Conservation (phyloP, 2,888 invertebrate genomes). For the Tribolium freemani region DNA sequence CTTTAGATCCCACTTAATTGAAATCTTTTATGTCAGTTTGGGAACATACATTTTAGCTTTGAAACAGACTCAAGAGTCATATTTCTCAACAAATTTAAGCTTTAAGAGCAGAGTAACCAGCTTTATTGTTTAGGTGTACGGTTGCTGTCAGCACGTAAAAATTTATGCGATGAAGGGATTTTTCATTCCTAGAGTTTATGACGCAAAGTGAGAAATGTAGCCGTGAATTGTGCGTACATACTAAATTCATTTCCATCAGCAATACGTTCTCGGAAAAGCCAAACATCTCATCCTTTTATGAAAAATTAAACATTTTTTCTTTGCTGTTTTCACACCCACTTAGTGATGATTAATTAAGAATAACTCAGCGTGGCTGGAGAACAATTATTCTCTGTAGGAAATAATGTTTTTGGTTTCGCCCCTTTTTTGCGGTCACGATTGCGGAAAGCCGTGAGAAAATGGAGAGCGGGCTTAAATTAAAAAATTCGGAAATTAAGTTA, state of each 20-base stretch:
- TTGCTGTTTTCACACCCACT: too few species aligned
- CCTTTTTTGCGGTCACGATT: too few species aligned
- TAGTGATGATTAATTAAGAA: too few species aligned
- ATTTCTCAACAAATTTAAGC: slow-evolving; percentile 32
- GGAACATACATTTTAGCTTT: slow-evolving; percentile 29
- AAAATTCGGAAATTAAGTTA: too few species aligned
- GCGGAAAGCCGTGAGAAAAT: too few species aligned
- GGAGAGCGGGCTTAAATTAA: too few species aligned
- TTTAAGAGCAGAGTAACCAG: slow-evolving; percentile 26
- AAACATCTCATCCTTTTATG: too few species aligned
- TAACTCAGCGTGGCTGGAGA: too few species aligned
- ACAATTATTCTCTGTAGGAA: too few species aligned
- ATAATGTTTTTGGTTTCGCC: too few species aligned
- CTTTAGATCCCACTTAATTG: slow-evolving; percentile 18
- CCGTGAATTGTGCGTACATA: slow-evolving; percentile 49
- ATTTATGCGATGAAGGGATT: slow-evolving; percentile 13
- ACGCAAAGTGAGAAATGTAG: slow-evolving; percentile 35
- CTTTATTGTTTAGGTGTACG: slow-evolving; percentile 22
- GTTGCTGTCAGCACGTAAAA: slow-evolving; percentile 27
- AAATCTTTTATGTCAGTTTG: slow-evolving; percentile 16
- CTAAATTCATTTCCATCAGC: slow-evolving; percentile 1
- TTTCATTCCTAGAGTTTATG: slow-evolving; percentile 37
- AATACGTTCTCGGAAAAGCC: too few species aligned
- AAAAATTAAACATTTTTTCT: too few species aligned
- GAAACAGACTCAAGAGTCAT: slow-evolving; percentile 26